Evolutionary conservation across 2,797 vertebrate genomes (phyloP), one percentile per base, ranked within the genome.

Genomic region (Toxotes lorentzi): DNA sequence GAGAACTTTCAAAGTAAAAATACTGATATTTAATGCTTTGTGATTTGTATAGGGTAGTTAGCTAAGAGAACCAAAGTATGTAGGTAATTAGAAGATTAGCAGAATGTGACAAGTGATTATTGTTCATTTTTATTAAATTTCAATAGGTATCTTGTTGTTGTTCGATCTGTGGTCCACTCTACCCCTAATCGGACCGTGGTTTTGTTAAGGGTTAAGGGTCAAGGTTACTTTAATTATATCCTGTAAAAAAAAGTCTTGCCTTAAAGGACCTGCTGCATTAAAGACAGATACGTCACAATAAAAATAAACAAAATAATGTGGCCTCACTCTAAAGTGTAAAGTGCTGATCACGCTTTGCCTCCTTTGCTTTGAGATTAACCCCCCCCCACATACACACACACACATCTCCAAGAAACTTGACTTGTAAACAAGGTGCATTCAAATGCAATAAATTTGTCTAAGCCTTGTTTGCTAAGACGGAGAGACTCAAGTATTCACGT

Each of bases 341-440:
- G 24, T 56, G 19, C 30, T 24, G 47, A 30, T 63, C 50, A 5
- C 23, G 64, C 87, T 89, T 89, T 90, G 70, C 73, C 43, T 89
- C 43, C 14, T 0, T 57, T 32, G 47, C n/a, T n/a, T n/a, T n/a
- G n/a, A n/a, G n/a, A n/a, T n/a, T n/a, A n/a, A n/a, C n/a, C n/a
- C n/a, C n/a, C n/a, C n/a, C n/a, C n/a, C n/a, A n/a, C n/a, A n/a
- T n/a, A n/a, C n/a, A n/a, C n/a, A n/a, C n/a, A n/a, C n/a, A n/a
- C n/a, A n/a, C n/a, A n/a, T 83, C 81, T 87, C 71, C 38, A 76
- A 86, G 86, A 90, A 93, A 93, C 91, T 93, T 92, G 91, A 93
- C 93, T 92, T 92, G 92, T 92, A 93, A 94, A 94, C 54, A 83
- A 91, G 87, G 47, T 74, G 35, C 84, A 94, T 92, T 93, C 93